Percentiles rank a stretch among this genome's conserved stretches.
Evolutionary conservation across 1,140 invertebrate genomes (phyloP).

Genomic region (Druon quercuslanigerum): DNA sequence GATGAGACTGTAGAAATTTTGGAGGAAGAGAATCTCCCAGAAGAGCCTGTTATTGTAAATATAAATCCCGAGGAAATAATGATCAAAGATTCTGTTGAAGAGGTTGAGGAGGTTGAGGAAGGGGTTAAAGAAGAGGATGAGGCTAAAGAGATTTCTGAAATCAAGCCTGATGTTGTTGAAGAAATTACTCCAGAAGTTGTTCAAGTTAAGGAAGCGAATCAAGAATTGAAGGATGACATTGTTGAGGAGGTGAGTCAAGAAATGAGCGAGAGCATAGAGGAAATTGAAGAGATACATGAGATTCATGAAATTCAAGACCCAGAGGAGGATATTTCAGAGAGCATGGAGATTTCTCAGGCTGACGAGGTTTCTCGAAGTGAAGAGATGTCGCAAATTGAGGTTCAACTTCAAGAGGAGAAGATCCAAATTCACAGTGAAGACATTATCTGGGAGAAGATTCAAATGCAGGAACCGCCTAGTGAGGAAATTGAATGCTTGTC

Average conservation of each 20-base stretch:
- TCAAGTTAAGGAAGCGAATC: slow-evolving; percentile 46
- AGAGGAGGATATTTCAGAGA: slow-evolving; percentile 29
- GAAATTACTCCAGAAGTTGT: not conserved
- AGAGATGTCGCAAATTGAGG: slow-evolving; percentile 1
- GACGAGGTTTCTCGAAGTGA: not conserved
- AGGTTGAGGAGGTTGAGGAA: slow-evolving; percentile 46
- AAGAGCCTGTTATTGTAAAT: slow-evolving; percentile 47
- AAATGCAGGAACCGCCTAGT: not conserved
- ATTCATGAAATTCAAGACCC: slow-evolving; percentile 39
- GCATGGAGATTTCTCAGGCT: slow-evolving; percentile 5
- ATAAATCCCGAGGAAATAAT: slow-evolving; percentile 36
- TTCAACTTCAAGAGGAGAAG: slow-evolving; percentile 34
- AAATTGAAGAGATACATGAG: slow-evolving; percentile 28
- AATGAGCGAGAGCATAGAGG: slow-evolving; percentile 29
- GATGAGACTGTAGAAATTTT: slow-evolving; percentile 48
- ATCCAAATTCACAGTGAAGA: slow-evolving; percentile 13
- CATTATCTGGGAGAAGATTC: slow-evolving; percentile 20
- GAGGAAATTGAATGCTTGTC: slow-evolving; percentile 18
- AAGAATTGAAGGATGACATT: slow-evolving; percentile 49
- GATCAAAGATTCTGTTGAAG: slow-evolving; percentile 13
- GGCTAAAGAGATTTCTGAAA: slow-evolving; percentile 3
- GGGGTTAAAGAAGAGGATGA: slow-evolving; percentile 49
- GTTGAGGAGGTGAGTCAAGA: slow-evolving; percentile 43
- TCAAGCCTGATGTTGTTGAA: not conserved
- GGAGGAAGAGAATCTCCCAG: slow-evolving; percentile 51